Percentiles rank a stretch among this genome's conserved stretches.
These are phyloP conservation scores for Ptychochromis oligacanthus DNA, from an alignment of 2,113 vertebrate species.

Conservation along the genomic window DNA sequence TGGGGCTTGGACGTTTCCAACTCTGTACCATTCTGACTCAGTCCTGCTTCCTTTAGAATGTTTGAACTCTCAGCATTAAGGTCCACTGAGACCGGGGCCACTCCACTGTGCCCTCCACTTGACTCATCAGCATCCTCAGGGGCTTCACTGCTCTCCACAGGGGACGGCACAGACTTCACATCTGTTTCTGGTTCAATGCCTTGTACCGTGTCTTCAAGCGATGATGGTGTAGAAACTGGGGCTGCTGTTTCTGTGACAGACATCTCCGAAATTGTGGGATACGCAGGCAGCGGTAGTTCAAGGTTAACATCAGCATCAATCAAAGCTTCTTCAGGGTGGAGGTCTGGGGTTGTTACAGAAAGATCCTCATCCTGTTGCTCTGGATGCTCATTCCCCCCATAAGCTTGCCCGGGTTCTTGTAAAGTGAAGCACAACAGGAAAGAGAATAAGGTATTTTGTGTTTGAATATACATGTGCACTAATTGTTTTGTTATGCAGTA, in stretches of 20 bases:
- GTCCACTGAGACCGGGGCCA: neutral
- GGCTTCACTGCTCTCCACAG: constrained; percentile 14
- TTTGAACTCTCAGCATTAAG: constrained; percentile 19
- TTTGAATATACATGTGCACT: neutral
- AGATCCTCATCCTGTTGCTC: constrained; percentile 29
- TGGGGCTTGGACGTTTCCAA: neutral
- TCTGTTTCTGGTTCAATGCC: constrained; percentile 30
- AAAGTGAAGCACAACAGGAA: constrained; percentile 23
- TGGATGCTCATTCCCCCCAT: neutral
- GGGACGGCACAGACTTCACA: neutral
- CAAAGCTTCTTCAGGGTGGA: constrained; percentile 29
- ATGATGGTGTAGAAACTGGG: constrained; percentile 4
- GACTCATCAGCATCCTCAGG: constrained; percentile 7
- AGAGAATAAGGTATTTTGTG: neutral
- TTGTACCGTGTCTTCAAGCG: constrained; percentile 31
- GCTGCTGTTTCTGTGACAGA: constrained; percentile 11
- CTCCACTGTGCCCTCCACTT: constrained; percentile 29
- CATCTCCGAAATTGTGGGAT: neutral
- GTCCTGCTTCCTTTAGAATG: constrained; percentile 40
- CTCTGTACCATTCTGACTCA: constrained; percentile 9
- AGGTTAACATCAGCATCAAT: constrained; percentile 13
- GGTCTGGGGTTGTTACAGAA: constrained; percentile 1
- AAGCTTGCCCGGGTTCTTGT: constrained; percentile 28
- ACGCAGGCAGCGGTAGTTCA: neutral
- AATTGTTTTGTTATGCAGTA: neutral